phyloP scores from a whole-genome alignment of 2,797 vertebrate species.

The Pithecia hirsuta region DNA sequence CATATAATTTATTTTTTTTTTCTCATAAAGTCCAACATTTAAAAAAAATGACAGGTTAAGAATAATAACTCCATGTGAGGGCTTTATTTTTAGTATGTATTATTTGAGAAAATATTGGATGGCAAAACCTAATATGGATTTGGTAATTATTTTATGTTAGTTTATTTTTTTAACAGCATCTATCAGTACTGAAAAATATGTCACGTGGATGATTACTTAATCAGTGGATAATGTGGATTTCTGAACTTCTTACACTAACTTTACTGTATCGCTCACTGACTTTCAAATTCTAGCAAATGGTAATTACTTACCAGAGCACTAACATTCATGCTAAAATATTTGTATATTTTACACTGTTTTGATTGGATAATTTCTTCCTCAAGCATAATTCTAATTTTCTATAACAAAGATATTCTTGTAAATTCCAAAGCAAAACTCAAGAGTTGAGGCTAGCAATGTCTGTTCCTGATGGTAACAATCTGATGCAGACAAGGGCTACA shows the following conservation, averaged over 20 bases:
- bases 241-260: not conserved
- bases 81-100: not conserved
- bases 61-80: not conserved
- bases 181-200: not conserved
- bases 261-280: not conserved
- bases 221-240: not conserved
- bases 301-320: not conserved
- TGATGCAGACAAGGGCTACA: not conserved
- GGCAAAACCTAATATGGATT: not conserved
- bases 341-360: not conserved
- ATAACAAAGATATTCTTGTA: not conserved
- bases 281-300: not conserved
- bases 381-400: not conserved
- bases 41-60: not conserved
- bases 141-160: not conserved
- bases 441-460: not conserved
- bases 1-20: not conserved
- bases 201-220: not conserved
- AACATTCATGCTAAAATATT: not conserved
- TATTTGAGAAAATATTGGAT: conserved; percentile 5
- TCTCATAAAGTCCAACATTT: not conserved
- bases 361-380: not conserved
- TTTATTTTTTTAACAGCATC: not conserved
- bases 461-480: not conserved
- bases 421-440: not conserved